Percentiles rank a stretch among this genome's conserved stretches.
Conservation (phyloP, 2,113 vertebrate genomes). For the Silurus asotus region DNA sequence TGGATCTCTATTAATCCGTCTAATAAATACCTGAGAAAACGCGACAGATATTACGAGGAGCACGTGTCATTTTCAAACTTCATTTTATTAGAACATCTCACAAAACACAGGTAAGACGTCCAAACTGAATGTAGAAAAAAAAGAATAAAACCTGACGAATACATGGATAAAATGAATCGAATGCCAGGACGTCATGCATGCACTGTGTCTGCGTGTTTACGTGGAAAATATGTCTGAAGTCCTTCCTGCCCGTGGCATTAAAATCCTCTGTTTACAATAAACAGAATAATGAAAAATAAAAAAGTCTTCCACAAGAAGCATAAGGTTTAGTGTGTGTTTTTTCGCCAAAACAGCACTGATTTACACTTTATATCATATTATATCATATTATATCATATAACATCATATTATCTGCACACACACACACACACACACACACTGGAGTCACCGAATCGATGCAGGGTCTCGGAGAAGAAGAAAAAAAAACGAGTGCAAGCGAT, state of each 20-base stretch:
- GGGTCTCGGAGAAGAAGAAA: conserved; percentile 39
- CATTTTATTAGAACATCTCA: conserved; percentile 27
- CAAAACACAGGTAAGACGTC: conserved; percentile 48
- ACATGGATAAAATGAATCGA: background rate
- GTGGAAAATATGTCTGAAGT: conserved; percentile 3
- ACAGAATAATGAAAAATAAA: conserved; percentile 13
- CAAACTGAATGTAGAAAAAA: conserved; percentile 37
- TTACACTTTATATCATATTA: conserved; percentile 6
- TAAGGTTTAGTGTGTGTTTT: conserved; percentile 24
- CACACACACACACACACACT: conserved; percentile 35
- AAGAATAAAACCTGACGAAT: background rate
- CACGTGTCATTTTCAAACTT: background rate
- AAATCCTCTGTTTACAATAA: conserved; percentile 39
- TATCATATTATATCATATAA: background rate
- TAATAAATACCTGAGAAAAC: too few relatives aligned
- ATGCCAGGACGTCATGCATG: background rate
- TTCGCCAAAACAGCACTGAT: conserved; percentile 24
- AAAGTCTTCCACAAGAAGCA: conserved; percentile 54
- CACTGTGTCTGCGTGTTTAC: background rate
- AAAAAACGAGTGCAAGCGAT: conserved; percentile 46
- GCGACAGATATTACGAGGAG: background rate
- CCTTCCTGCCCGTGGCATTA: conserved; percentile 45
- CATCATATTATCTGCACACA: too few relatives aligned
- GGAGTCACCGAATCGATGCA: conserved; percentile 8
- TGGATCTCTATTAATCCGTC: too few relatives aligned